phyloP scores from a whole-genome alignment of 2,888 invertebrate genomes.

The Dolichopus griseipennis region DNA sequence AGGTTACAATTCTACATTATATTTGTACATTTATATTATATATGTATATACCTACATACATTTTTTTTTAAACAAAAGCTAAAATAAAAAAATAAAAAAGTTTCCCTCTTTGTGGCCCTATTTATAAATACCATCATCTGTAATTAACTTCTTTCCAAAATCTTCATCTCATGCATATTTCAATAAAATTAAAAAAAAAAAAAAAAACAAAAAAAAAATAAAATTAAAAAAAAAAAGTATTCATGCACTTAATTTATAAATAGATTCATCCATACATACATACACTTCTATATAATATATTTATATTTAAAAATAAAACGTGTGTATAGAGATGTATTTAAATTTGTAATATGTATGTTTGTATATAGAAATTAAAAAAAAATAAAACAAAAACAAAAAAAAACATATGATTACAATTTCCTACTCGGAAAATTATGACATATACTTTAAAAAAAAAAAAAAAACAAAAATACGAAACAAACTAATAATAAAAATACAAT shows the following conservation, averaged over 20 bases:
- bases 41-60: too few species aligned
- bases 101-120: not conserved
- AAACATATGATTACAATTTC: constrained; percentile 4
- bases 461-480: too few species aligned
- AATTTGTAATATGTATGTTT: too few species aligned
- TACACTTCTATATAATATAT: too few species aligned
- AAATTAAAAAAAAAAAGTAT: too few species aligned
- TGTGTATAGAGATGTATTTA: too few species aligned
- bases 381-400: not conserved
- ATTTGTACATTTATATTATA: too few species aligned
- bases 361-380: not conserved
- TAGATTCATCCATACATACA: too few species aligned
- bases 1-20: too few species aligned
- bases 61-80: not conserved
- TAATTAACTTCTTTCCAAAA: not conserved
- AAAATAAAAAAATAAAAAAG: not conserved
- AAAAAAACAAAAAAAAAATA: not conserved
- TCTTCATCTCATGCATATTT: not conserved
- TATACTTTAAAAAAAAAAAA: not conserved
- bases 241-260: too few species aligned
- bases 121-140: not conserved
- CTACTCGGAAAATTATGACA: constrained; percentile 4
- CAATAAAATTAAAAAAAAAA: not conserved
- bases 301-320: too few species aligned
- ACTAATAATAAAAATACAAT: too few species aligned